Evolutionary conservation across 2,113 vertebrate genomes (phyloP), one percentile per base, ranked within the genome.

Genomic region (Lethenteron camtschaticum): DNA sequence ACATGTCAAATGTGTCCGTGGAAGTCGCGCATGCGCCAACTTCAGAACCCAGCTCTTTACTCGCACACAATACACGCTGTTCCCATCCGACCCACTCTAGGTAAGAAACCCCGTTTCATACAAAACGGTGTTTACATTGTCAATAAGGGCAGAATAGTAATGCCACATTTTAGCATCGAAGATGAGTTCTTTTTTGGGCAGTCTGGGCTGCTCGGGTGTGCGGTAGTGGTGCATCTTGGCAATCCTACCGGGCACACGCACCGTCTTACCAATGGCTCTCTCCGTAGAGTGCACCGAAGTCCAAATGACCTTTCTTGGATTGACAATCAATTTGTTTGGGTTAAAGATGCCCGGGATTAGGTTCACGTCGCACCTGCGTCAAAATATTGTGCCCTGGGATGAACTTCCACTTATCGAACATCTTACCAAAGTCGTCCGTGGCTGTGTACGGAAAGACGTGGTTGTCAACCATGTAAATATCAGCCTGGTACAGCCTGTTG

Each of bases 311-410:
- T 71, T 41, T 74, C 78, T 79, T 55, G 80, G 81, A 41, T 73
- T 75, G 69, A 81, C 9, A 9, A 82, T 78, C 57, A 82, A 70
- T 75, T 82, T 82, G 73, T 74, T 0, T 0, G 75, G 77, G 69
- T 81, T 78, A 60, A 72, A 77, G 2, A 11, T 1, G 0, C 2
- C 13, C n/a, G 71, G 72, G 24, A 71, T 76, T 74, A 2, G 77
- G 74, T 69, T 80, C 81, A 58, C 75, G 77, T 72, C 81, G 79
- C 70, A 83, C 69, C 68, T 83, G 82, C 74, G 82, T 76, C 68
- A 85, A 57, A 70, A 86, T 84, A 72, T 84, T 84, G 13, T 82
- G 8, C 9, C 83, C 83, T 1, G 82, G 84, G 59, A 85, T 77
- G 1, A 69, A 1, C 1, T 72, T 74, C 85, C 84, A 86, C 9